A percentile compares a stretch with the other conserved stretches of the same genome.
These are phyloP conservation scores for Arbacia lixula DNA, from an alignment of 53 echinoderm and acorn worm species.

Conservation along the genomic window DNA sequence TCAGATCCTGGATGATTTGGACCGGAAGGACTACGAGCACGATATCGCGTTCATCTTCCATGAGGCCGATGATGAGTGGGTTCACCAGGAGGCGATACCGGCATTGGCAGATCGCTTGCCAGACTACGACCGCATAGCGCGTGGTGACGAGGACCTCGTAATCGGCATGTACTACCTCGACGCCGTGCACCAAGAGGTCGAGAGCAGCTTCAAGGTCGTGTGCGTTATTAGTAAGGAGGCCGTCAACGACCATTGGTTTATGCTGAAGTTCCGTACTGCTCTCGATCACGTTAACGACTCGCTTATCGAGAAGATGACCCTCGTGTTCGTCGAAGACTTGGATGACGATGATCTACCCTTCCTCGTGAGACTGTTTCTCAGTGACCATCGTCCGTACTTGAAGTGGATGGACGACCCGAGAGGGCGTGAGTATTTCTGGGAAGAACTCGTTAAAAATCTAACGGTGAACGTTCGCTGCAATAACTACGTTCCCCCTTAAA, in stretches of 20 bases:
- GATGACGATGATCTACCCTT: constrained; percentile 3
- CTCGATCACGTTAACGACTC: constrained; percentile 27
- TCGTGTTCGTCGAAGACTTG: constrained; percentile 13
- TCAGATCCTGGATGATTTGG: neutral
- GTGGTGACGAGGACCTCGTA: constrained; percentile 19
- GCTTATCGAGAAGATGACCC: constrained; percentile 15
- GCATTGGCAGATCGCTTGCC: neutral
- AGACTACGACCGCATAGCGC: constrained; percentile 11
- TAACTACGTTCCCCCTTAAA: neutral
- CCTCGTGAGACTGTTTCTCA: constrained; percentile 22
- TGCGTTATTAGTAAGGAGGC: constrained; percentile 8
- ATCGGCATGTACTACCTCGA: constrained; percentile 41
- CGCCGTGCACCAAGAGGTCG: neutral
- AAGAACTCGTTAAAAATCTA: constrained; percentile 1
- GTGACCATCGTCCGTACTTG: constrained; percentile 8
- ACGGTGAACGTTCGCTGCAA: neutral
- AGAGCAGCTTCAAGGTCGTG: constrained; percentile 25
- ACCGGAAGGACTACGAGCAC: constrained; percentile 4
- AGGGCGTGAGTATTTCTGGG: constrained; percentile 18
- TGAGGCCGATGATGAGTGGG: constrained; percentile 14
- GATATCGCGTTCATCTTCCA: constrained; percentile 12
- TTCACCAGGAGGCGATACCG: neutral
- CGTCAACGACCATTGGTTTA: constrained; percentile 8
- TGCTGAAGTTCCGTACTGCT: constrained; percentile 25
- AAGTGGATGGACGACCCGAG: neutral